Evolutionary conservation across 2,888 invertebrate species (phyloP), one percentile per base, ranked within the genome.

Genomic region (Phorcus lineatus): DNA sequence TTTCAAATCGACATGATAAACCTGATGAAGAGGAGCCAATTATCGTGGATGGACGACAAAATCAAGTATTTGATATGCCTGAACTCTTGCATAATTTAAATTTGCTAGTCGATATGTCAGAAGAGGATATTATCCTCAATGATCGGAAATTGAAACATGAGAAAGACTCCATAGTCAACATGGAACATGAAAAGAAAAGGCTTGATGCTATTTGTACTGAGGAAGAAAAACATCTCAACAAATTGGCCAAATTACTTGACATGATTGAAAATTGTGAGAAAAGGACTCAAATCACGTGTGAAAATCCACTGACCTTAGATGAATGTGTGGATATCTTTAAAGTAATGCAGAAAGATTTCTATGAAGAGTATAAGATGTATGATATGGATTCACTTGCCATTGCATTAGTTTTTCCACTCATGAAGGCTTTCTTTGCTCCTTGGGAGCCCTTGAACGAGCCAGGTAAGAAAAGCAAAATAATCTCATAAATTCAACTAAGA

Each of bases 1-100:
- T 98, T 57, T 95, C 96, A 0, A 96, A 97, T 36, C 94, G 94
- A 66, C 95, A 95, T 83, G 93, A 94, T 82, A 93, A 93, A 76
- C 94, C 95, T 0, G 95, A 94, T 74, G 94, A 95, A 82, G 94
- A 92, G 90, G 94, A 95, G 91, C 94, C 94, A 91, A 94, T 86
- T 31, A 80, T 83, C 54, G 47, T 40, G 7, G 40, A 62, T 31
- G 78, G 79, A 31, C 80, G 17, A 52, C 81, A 83, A 78, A 85
- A 84, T 70, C 85, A 88, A 55, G 91, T 91, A 16, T 95, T 95
- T 90, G 94, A 94, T 82, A 91, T 99, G 84, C 98, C 99, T 0
- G 98, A 99, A 93, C 95, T 99, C 2, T 95, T 96, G 84, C 97
- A 99, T 92, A 99, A 99, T 94, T 94, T 99, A 57, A 96, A 97